Percentiles rank a stretch among this genome's conserved stretches.
Conservation (phyloP, 2,888 invertebrate genomes). For the Acheta domesticus region DNA sequence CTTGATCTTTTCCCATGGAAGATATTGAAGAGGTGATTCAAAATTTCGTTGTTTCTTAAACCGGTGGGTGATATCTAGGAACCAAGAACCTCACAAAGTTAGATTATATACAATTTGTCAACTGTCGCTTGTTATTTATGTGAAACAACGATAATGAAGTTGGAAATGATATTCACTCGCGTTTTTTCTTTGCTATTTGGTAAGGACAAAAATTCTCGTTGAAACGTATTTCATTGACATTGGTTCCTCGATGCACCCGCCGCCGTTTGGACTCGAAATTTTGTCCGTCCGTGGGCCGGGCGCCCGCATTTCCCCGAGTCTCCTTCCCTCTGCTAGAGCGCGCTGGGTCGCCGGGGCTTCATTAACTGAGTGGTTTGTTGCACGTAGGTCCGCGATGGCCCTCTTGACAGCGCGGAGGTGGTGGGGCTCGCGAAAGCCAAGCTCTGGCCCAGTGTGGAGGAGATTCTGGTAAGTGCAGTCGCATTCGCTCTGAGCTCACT, state of each 20-base stretch:
- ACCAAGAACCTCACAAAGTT: too few relatives aligned
- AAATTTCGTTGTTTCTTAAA: too few relatives aligned
- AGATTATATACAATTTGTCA: too few relatives aligned
- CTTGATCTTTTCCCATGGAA: too few relatives aligned
- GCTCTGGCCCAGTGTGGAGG: slow-evolving; percentile 33
- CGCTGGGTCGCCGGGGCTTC: slow-evolving; percentile 3
- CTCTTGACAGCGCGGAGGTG: slow-evolving; percentile 28
- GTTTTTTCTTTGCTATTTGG: too few relatives aligned
- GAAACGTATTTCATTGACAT: too few relatives aligned
- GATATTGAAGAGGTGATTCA: too few relatives aligned
- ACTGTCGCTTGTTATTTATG: too few relatives aligned
- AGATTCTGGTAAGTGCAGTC: slow-evolving; percentile 32
- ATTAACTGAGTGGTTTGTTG: slow-evolving; percentile 26
- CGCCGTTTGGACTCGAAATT: not conserved
- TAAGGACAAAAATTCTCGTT: too few relatives aligned
- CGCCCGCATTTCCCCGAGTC: not conserved
- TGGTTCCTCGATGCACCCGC: not conserved
- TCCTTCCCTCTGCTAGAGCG: not conserved
- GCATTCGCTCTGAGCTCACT: not conserved
- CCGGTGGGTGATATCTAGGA: too few relatives aligned
- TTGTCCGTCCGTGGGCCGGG: not conserved
- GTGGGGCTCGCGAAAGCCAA: slow-evolving; percentile 30
- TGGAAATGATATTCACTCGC: too few relatives aligned
- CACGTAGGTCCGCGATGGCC: slow-evolving; percentile 32
- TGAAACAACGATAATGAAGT: too few relatives aligned